Percentiles rank a stretch among this genome's conserved stretches.
phyloP scores from a whole-genome alignment of 2,797 vertebrate genomes.

The Harpagifer antarcticus region DNA sequence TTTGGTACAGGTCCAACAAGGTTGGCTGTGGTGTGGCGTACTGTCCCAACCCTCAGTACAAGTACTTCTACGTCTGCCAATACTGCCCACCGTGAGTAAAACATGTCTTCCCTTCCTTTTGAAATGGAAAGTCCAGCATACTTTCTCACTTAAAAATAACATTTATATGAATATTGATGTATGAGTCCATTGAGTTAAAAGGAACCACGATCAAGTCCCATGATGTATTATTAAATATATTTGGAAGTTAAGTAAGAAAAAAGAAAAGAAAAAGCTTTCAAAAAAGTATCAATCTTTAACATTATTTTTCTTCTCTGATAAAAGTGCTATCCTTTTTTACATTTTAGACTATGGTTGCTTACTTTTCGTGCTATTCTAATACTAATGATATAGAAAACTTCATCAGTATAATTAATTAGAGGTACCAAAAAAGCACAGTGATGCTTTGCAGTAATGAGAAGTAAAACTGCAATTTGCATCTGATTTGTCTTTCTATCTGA shows the following conservation, averaged over 20 bases:
- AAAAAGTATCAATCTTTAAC: not conserved
- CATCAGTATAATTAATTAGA: not conserved
- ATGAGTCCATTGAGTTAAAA: not conserved
- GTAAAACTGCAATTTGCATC: not conserved
- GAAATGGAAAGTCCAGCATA: not conserved
- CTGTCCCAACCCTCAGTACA: slow-evolving; percentile 59
- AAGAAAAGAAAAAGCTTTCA: not conserved
- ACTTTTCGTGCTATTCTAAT: not conserved
- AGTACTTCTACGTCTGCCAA: slow-evolving; percentile 83
- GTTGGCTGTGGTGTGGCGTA: slow-evolving; percentile 71
- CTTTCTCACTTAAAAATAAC: not conserved
- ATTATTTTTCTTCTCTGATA: not conserved
- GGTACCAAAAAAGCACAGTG: not conserved
- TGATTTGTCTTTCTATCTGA: not conserved
- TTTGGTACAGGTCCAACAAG: slow-evolving; percentile 70
- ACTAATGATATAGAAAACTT: not conserved
- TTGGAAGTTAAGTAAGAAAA: not conserved
- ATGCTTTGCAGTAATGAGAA: slow-evolving; percentile 8
- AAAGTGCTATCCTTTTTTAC: not conserved
- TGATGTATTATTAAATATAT: not conserved
- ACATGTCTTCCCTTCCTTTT: not conserved
- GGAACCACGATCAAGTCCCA: not conserved
- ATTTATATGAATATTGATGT: not conserved
- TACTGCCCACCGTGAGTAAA: slow-evolving; percentile 84
- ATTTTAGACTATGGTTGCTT: not conserved